Evolutionary conservation across 2,113 vertebrate genomes (phyloP).

Genomic region (Saguinus imperator): DNA sequence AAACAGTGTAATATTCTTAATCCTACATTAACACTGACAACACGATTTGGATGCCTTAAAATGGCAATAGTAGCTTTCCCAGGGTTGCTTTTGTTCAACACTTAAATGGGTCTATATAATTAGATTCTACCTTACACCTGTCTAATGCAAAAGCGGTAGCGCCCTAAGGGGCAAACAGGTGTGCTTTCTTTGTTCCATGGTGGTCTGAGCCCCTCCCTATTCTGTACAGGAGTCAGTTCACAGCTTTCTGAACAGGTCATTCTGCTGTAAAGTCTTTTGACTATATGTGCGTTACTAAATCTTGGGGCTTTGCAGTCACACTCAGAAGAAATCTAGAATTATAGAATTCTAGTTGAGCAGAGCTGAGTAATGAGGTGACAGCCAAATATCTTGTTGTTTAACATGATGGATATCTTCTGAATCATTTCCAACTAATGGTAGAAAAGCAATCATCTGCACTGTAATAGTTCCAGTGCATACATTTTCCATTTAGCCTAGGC

Average conservation of each 20-base stretch:
- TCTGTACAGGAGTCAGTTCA: neutral
- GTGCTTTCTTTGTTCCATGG: neutral
- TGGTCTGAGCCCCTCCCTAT: neutral
- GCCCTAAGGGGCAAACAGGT: neutral
- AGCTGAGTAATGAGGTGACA: neutral
- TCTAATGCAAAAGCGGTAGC: neutral
- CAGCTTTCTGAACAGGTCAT: neutral
- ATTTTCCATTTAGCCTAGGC: neutral
- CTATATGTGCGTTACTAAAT: neutral
- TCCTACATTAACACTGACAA: neutral
- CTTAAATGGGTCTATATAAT: neutral
- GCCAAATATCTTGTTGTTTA: neutral
- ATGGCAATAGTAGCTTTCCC: neutral
- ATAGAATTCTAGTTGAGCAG: neutral
- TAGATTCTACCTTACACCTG: neutral
- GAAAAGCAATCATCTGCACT: neutral
- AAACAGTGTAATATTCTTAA: neutral
- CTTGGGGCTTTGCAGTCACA: neutral
- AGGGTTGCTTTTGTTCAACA: neutral
- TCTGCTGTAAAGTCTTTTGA: neutral
- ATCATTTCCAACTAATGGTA: neutral
- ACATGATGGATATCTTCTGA: neutral
- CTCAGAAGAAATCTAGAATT: conserved; percentile 14
- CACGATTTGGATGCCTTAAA: neutral
- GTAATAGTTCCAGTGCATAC: neutral